Evolutionary conservation across 2,797 vertebrate genomes (phyloP), one percentile per base, ranked within the genome.

Genomic region (Carduelis carduelis): DNA sequence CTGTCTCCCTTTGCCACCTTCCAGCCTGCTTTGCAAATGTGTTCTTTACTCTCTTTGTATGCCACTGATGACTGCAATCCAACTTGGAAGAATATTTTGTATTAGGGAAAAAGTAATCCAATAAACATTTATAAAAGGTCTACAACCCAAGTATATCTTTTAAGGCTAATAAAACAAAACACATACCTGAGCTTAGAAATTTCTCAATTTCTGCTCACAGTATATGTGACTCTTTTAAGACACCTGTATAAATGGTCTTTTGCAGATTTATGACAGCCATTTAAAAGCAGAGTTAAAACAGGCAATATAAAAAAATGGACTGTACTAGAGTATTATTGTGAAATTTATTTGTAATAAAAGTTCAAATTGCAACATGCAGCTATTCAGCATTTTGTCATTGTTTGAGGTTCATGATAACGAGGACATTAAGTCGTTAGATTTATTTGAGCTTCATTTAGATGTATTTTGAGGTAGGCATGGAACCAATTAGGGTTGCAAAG

Each of bases 331-430:
- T 63, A 61, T 57, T 92, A 55, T 93, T 87, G 82, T 4, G 1
- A 82, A 93, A 92, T 93, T 61, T 87, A 55, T 93, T 90, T 87
- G 63, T 64, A 89, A 76, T 82, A 82, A 46, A 94, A 82, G 15
- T 79, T 69, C 41, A 16, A 69, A 76, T 84, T 92, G 39, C 63
- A 87, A 69, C 39, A 65, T 34, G n/a, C 35, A 65, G 27, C 53
- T 46, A 24, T 80, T 83, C 15, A 49, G 53, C 35, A 56, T 55
- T 82, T 79, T 76, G 43, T 57, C 63, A 23, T 79, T 93, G 61
- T 52, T 79, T 5, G 2, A 79, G 23, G 28, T 70, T 74, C 34
- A 18, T 23, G 53, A 47, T 92, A 63, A 30, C 35, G 44, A 24
- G n/a, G 49, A 39, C 21, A 18, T 83, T 22, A 80, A 46, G 49